Conservation (phyloP, 35 echinoderm and acorn worm species). For the Ptychodera flava region DNA sequence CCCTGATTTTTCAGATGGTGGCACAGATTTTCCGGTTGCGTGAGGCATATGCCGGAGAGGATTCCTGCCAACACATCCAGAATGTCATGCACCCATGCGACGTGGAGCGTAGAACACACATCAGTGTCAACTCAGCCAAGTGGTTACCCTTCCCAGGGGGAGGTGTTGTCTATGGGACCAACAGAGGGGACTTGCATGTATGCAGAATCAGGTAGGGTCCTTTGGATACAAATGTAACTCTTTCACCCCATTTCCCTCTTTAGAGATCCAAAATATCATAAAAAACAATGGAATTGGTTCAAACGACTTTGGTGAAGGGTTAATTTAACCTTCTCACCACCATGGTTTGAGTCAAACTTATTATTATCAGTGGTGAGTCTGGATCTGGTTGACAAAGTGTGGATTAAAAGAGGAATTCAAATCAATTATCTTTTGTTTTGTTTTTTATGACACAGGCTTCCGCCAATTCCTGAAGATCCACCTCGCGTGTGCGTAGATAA, state of each 20-base stretch:
- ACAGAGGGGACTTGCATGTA: constrained; percentile 68
- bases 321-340: background rate
- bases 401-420: too few species aligned
- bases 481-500: background rate
- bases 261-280: background rate
- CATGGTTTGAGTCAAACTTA: too few species aligned
- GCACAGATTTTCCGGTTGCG: constrained; percentile 48
- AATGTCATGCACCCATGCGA: constrained; percentile 47
- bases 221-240: constrained; percentile 62
- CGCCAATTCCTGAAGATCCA: background rate
- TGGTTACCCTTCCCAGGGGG: constrained; percentile 74
- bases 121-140: constrained; percentile 74
- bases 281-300: too few species aligned
- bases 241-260: constrained; percentile 3
- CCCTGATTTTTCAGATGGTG: too few species aligned
- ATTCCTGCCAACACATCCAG: constrained; percentile 36
- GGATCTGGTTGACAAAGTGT: too few species aligned
- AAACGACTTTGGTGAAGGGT: too few species aligned
- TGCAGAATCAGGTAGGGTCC: constrained; percentile 31
- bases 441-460: too few species aligned
- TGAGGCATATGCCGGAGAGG: constrained; percentile 42
- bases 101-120: constrained; percentile 18
- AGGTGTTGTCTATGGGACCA: constrained; percentile 87
- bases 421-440: too few species aligned
- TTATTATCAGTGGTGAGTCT: background rate